Evolutionary conservation across 2,888 invertebrate species (phyloP), one percentile per base, ranked within the genome.

Genomic region (Andrena praecox): DNA sequence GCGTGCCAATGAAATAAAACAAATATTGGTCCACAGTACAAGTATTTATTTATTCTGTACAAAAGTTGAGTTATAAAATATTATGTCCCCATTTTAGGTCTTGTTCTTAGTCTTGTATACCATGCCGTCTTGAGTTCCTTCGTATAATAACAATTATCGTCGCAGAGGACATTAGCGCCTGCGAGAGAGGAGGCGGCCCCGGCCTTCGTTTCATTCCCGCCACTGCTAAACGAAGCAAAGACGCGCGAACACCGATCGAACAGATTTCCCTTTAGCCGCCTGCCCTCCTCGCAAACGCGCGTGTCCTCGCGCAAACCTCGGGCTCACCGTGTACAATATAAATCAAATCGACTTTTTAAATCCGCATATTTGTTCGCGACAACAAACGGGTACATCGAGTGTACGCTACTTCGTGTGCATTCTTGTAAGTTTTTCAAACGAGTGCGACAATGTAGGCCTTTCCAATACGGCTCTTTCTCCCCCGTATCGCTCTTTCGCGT

Each of bases 11-110:
- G 88, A 90, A 93, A 93, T 92, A 89, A 92, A 92, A 93, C 91
- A 93, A 92, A 92, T 92, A 91, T 92, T 92, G 92, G 92, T 92
- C 92, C 92, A 92, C 92, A 93, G 92, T 92, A 92, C 92, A 92
- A 92, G 93, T 92, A 92, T 93, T 92, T 92, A 92, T 92, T 92
- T 92, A 93, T 92, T 92, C 92, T 92, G 92, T 92, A 92, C 92
- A 92, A 92, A 92, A 92, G 92, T 92, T 93, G 92, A 92, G 93
- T 93, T 92, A 92, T 92, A 92, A 92, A 92, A 92, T 93, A 92
- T 92, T 91, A 93, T 93, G 92, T 92, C 91, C 88, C 91, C 92
- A 92, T 92, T 92, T 92, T 91, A 92, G 92, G 91, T 92, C 90
- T 92, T 91, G 91, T 92, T 91, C 89, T 91, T 92, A 92, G 90